phyloP scores from a whole-genome alignment of 2,797 vertebrate species.

The Sebastes goodei region DNA sequence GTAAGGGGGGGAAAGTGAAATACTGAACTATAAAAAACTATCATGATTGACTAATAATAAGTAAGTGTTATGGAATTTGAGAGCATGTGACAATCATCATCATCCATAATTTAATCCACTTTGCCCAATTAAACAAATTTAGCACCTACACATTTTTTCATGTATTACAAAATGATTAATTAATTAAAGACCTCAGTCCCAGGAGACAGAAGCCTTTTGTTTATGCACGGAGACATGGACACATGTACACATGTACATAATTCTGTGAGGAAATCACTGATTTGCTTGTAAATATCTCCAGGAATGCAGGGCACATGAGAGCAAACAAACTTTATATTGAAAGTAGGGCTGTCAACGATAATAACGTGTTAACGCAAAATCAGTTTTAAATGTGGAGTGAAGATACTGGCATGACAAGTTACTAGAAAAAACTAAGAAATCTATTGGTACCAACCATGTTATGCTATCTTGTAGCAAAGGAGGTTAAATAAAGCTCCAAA shows the following conservation, averaged over 20 bases:
- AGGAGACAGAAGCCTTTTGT: neutral
- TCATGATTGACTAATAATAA: neutral
- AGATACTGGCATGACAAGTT: too few species aligned
- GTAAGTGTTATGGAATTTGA: neutral
- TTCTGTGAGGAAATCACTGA: neutral
- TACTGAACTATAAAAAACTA: neutral
- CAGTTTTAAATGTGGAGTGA: too few species aligned
- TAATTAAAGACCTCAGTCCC: neutral
- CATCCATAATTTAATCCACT: neutral
- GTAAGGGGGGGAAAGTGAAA: neutral
- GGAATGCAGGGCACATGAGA: neutral
- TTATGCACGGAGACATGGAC: constrained; percentile 18
- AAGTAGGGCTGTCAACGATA: too few species aligned
- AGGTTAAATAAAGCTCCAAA: too few species aligned
- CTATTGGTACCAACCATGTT: too few species aligned
- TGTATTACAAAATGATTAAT: neutral
- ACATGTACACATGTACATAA: neutral
- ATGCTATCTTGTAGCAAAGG: too few species aligned
- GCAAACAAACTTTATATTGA: neutral
- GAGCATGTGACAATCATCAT: neutral
- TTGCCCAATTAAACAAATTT: neutral
- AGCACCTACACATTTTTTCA: neutral
- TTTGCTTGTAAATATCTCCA: constrained; percentile 3
- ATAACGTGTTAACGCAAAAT: too few species aligned
- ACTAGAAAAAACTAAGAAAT: too few species aligned